Conservation (phyloP, 1,140 invertebrate genomes). For the Scaptomyza graminum region DNA sequence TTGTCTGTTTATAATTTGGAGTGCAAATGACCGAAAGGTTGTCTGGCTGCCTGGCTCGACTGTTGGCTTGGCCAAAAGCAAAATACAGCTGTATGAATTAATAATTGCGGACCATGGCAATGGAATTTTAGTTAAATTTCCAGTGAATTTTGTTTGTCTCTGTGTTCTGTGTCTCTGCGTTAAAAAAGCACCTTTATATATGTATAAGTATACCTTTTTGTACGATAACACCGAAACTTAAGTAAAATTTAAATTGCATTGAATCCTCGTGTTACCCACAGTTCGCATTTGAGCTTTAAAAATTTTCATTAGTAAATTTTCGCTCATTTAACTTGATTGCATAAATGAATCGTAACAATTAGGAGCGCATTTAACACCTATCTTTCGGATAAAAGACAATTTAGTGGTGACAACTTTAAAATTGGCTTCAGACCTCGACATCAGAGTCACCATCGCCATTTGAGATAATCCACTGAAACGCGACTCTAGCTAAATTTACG, state of each 20-base stretch:
- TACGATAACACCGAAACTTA: too few species aligned
- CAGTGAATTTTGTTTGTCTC: too few species aligned
- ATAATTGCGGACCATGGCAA: constrained; percentile 42
- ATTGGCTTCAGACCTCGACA: constrained; percentile 40
- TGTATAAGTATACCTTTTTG: too few species aligned
- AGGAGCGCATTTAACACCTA: constrained; percentile 43
- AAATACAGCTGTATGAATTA: constrained; percentile 70
- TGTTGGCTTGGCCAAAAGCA: constrained; percentile 54
- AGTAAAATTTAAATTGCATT: too few species aligned
- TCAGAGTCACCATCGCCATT: constrained; percentile 11
- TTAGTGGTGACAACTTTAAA: constrained; percentile 54
- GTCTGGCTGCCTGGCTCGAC: constrained; percentile 28
- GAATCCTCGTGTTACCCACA: too few species aligned
- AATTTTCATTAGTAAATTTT: too few species aligned
- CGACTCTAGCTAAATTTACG: constrained; percentile 52
- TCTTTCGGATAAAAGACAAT: constrained; percentile 21
- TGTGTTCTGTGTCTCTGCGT: too few species aligned
- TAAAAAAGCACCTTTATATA: too few species aligned
- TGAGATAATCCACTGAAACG: constrained; percentile 49
- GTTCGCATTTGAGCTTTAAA: too few species aligned
- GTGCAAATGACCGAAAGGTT: constrained; percentile 63
- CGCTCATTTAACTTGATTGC: too few species aligned
- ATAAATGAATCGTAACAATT: constrained; percentile 34
- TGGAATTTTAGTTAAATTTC: constrained; percentile 32
- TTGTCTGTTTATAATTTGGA: constrained; percentile 47